Base-by-base conservation (phyloP, 2,113 vertebrate species). In the Sula dactylatra region DNA sequence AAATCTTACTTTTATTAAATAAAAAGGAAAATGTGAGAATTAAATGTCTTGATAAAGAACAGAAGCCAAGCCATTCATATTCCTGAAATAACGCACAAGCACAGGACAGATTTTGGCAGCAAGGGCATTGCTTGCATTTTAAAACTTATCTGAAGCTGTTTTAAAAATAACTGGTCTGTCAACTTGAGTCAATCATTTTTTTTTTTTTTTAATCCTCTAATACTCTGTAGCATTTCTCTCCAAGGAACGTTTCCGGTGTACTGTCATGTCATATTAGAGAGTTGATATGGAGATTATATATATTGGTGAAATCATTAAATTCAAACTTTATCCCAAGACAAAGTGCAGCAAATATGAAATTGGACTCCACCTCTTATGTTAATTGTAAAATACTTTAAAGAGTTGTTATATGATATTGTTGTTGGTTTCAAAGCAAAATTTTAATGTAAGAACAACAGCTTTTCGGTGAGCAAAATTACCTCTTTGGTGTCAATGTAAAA, bases 121-220 rank as follows among this genome's bases (percentile, higher is more conserved):
- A 95, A 94, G 82, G 77, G 31, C 82, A 95, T 77, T 0, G 0
- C 79, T 90, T 95, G 58, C 13, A 70, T 92, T 96, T 92, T 91
- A 90, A 92, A 97, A 85, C 40, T 81, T 92, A 94, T 95, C 94
- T 94, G 88, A 86, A 95, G 72, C 70, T 71, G 73, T 91, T 97
- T 95, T 96, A 91, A 97, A 97, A 97, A 97, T 95, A 97, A 94
- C 95, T 86, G 65, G 31, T 86, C 87, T 96, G 97, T 96, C 95
- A 97, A 59, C 91, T 93, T 80, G 76, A 95, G 80, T 97, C 87
- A 96, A 58, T 95, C 82, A 82, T 74, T 94, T 92, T 26, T 38
- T 32, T 26, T 38, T 32, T 92, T 92, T 95, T 86, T 71, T 71
- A 95, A 83, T 90, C 72, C 70, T 92, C 80, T 91, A 87, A 96